These are phyloP conservation scores for Nomada ferruginata DNA, from an alignment of 2,888 invertebrate species.

Conservation along the genomic window DNA sequence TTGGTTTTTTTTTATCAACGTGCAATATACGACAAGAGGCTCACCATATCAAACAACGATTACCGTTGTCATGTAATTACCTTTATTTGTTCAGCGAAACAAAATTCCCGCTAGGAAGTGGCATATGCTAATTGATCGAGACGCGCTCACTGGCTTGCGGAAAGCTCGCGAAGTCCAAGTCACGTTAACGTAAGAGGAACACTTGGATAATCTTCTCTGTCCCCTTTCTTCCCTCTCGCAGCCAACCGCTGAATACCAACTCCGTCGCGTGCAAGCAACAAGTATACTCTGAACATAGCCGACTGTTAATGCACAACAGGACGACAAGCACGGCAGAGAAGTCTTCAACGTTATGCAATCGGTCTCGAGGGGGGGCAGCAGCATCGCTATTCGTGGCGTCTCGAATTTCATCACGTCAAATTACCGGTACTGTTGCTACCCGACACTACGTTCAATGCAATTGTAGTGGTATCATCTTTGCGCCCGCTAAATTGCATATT, in stretches of 20 bases:
- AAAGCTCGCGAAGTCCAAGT: slow-evolving; percentile 57
- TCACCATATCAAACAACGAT: slow-evolving; percentile 1
- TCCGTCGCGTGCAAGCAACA: slow-evolving; percentile 64
- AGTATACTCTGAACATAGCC: slow-evolving; percentile 65
- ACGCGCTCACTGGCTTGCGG: slow-evolving; percentile 66
- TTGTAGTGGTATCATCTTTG: no score
- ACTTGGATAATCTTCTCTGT: slow-evolving; percentile 44
- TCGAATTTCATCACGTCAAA: slow-evolving; percentile 12
- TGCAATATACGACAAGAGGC: slow-evolving; percentile 9
- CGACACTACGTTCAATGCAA: no score
- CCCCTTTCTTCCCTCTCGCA: slow-evolving; percentile 46
- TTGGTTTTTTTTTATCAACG: slow-evolving; percentile 12
- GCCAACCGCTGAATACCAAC: slow-evolving; percentile 41
- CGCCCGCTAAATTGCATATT: no score
- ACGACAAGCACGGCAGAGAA: slow-evolving; percentile 28
- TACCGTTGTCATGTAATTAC: slow-evolving; percentile 49
- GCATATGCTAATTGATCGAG: slow-evolving; percentile 64
- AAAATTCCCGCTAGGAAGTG: slow-evolving; percentile 64
- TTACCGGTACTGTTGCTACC: slow-evolving; percentile 6
- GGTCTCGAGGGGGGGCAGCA: neutral
- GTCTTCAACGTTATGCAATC: slow-evolving; percentile 21
- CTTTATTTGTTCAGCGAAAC: slow-evolving; percentile 53
- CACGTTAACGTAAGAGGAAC: slow-evolving; percentile 54
- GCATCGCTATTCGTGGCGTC: neutral
- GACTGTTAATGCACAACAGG: neutral